Conservation (phyloP, 2,113 vertebrate genomes). For the Barbus barbus region DNA sequence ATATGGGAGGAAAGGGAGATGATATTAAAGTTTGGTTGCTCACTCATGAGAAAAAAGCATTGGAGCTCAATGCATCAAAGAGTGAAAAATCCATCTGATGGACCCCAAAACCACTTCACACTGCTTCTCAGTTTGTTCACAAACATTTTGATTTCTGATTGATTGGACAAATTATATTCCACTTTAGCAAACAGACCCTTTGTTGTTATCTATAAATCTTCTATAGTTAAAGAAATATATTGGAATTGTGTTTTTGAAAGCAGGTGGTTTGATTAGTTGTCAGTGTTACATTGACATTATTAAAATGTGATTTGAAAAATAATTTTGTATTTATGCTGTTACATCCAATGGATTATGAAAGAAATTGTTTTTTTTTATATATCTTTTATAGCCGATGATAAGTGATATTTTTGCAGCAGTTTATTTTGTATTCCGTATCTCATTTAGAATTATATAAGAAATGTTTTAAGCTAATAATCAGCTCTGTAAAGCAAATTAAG, state of each 20-base stretch:
- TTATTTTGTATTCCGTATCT: no score
- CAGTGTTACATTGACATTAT: background rate
- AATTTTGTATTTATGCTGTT: background rate
- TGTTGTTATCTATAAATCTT: background rate
- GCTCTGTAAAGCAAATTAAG: background rate
- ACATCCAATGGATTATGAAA: background rate
- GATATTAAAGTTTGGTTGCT: slow-evolving; percentile 54
- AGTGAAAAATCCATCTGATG: background rate
- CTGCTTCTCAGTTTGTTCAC: background rate
- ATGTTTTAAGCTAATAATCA: background rate
- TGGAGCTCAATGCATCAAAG: background rate
- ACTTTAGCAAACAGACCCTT: background rate
- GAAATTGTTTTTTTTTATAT: background rate
- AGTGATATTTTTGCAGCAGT: no score
- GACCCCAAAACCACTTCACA: background rate
- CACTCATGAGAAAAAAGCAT: slow-evolving; percentile 39
- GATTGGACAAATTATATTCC: background rate
- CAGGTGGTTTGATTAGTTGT: background rate
- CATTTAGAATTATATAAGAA: background rate
- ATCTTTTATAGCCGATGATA: background rate
- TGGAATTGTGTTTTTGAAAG: background rate
- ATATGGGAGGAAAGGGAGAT: slow-evolving; percentile 54
- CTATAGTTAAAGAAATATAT: background rate
- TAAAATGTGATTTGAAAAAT: slow-evolving; percentile 12
- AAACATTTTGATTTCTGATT: background rate